A percentile compares a stretch with the other conserved stretches of the same genome.
Evolutionary conservation across 2,888 invertebrate genomes (phyloP).

Genomic region (Galerucella calmariensis): DNA sequence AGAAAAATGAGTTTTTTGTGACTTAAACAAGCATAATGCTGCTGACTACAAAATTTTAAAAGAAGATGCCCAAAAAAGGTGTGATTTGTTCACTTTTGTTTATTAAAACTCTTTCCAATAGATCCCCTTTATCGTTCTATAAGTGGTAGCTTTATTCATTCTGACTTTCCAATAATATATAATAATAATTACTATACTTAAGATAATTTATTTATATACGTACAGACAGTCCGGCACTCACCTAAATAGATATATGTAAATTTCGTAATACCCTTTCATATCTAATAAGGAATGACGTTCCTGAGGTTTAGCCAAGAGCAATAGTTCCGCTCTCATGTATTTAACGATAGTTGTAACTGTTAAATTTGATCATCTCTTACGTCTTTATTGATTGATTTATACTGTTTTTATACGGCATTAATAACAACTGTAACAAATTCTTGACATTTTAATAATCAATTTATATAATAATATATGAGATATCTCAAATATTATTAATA

Average conservation of each 20-base stretch:
- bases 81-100: no score
- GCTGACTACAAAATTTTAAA: no score
- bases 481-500: no score
- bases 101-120: no score
- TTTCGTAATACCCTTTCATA: background rate
- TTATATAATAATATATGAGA: no score
- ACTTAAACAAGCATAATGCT: no score
- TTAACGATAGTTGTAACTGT: conserved; percentile 3
- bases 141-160: background rate
- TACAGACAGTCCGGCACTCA: background rate
- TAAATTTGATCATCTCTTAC: background rate
- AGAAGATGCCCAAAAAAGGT: no score
- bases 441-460: background rate
- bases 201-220: background rate
- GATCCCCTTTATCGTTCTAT: no score
- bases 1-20: no score
- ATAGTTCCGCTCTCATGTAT: background rate
- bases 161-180: background rate
- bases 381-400: background rate
- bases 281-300: background rate
- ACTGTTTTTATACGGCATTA: background rate
- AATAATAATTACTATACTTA: background rate
- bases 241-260: background rate
- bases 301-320: background rate
- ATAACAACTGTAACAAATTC: background rate